Conservation (phyloP, 2,113 vertebrate species). For the Cheirogaleus medius region DNA sequence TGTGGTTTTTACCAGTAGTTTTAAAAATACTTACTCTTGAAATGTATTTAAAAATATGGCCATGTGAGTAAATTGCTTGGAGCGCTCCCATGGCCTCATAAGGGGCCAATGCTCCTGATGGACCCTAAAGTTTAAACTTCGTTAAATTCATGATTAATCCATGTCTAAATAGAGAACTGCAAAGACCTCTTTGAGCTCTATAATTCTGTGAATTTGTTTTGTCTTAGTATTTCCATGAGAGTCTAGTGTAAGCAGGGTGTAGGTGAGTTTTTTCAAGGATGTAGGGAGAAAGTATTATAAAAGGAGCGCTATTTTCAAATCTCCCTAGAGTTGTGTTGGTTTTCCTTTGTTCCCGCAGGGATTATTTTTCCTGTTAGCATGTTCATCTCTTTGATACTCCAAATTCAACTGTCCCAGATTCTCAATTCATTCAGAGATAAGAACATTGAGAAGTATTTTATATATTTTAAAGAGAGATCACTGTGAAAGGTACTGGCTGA, state of each 20-base stretch:
- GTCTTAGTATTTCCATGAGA: neutral
- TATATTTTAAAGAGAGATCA: conserved; percentile 16
- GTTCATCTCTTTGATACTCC: neutral
- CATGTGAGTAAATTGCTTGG: neutral
- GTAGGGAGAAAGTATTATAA: neutral
- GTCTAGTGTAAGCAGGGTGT: neutral
- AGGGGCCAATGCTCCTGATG: neutral
- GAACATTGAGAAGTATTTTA: neutral
- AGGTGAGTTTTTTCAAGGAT: neutral
- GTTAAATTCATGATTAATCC: neutral
- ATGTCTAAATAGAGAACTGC: neutral
- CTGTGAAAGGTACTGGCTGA: neutral
- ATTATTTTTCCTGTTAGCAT: neutral
- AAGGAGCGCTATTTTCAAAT: neutral
- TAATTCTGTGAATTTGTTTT: neutral
- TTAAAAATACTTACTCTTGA: conserved; percentile 21
- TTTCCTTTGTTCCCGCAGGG: neutral
- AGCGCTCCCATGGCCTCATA: neutral
- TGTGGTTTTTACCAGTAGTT: neutral
- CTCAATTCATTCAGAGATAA: neutral
- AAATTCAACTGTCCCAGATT: neutral
- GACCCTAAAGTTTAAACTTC: neutral
- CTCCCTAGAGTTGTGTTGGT: neutral
- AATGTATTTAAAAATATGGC: neutral
- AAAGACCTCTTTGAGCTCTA: neutral